These are phyloP conservation scores for Margaritifera margaritifera DNA, from an alignment of 2,888 invertebrate species.

Conservation along the genomic window DNA sequence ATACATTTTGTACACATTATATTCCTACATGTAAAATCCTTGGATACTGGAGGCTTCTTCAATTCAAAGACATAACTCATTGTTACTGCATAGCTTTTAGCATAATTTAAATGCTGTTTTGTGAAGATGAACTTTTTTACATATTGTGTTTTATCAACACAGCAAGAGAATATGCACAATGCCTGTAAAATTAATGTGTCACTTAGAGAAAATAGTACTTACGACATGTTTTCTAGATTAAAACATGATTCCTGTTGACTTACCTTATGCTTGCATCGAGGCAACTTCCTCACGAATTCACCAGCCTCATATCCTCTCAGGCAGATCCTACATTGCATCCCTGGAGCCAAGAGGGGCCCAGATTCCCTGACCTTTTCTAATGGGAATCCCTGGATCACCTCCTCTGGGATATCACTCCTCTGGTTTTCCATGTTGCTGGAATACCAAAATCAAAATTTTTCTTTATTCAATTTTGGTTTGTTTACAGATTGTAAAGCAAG, in stretches of 20 bases:
- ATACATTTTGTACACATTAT: too few relatives aligned
- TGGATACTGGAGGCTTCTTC: too few relatives aligned
- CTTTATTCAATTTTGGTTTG: too few relatives aligned
- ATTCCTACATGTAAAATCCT: too few relatives aligned
- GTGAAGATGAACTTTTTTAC: too few relatives aligned
- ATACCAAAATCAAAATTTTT: background rate
- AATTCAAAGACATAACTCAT: too few relatives aligned
- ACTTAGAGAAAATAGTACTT: background rate
- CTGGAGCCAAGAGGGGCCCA: conserved; percentile 64
- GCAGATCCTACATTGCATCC: conserved; percentile 71
- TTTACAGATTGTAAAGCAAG: too few relatives aligned
- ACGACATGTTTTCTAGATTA: background rate
- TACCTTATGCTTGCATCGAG: conserved; percentile 70
- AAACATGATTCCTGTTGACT: background rate
- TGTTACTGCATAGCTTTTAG: too few relatives aligned
- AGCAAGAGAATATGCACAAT: too few relatives aligned
- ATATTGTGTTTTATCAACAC: too few relatives aligned
- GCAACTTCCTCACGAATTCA: conserved; percentile 66
- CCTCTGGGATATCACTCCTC: conserved; percentile 64
- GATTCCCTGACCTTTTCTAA: conserved; percentile 62
- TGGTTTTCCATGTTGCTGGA: conserved; percentile 32
- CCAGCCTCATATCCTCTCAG: conserved; percentile 63
- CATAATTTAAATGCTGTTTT: too few relatives aligned
- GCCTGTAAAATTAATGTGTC: too few relatives aligned
- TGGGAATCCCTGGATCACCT: conserved; percentile 62